Base-by-base conservation (phyloP, 2,888 invertebrate genomes). In the Podabrus alpinus region DNA sequence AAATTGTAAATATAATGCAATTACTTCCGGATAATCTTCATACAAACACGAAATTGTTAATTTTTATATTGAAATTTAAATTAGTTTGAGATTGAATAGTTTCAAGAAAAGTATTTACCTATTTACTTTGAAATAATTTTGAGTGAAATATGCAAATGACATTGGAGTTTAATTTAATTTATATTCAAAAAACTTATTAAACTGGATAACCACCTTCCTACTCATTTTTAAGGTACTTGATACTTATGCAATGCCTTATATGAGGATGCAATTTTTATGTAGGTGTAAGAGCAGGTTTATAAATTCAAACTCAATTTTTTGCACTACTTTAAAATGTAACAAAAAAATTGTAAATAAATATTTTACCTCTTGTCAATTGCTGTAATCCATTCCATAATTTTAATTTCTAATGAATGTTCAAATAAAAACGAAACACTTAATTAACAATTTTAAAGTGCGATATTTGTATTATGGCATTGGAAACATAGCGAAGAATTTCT, bases 291-390 rank as follows among this genome's bases (percentile, higher is more conserved):
- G 62, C 62, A 64, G 62, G 62, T 64, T 64, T 64, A 19, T 11
- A 21, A 64, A 17, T 21, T 64, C 62, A 64, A 64, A 17, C 68
- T 72, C 66, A 76, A 45, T 45, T 45, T 45, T 45, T 45, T n/a
- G 7, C 45, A 45, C 25, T 71, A 11, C 60, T 70, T 5, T 59
- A 11, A n/a, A 77, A 74, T 17, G 29, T 59, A 25, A 45, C 45
- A 9, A 13, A 73, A 75, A 75, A 74, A 73, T 61, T 16, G 60
- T 71, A 59, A 77, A 9, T 19, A 78, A 73, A 77, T 72, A 59
- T 29, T 84, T 83, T 82, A 89, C 89, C 89, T 88, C 84, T 89
- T 89, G 85, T 89, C 89, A 85, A 89, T 89, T 68, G 89, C 89
- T 75, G 89, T 89, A 84, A 89, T 89, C 89, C 89, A 89, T 87